Evolutionary conservation across 2,888 invertebrate species (phyloP).

Genomic region (Watsonalla binaria): DNA sequence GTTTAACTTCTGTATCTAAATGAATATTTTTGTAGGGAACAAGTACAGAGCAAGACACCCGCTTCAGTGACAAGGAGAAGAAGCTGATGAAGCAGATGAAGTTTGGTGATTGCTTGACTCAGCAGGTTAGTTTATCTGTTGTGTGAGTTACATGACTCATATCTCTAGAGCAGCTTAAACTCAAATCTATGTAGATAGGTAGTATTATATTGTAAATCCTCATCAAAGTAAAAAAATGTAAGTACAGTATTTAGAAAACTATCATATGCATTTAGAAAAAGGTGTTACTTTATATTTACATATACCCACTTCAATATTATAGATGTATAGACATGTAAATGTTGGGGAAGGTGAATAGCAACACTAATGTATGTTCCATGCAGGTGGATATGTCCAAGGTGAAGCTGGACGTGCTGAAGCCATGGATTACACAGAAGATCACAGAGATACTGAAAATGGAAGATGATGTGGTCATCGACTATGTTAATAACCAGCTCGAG

Average conservation of each 20-base stretch:
- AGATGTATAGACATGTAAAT: too few relatives aligned
- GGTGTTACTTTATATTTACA: too few relatives aligned
- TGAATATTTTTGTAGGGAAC: conserved; percentile 85
- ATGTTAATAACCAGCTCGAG: conserved; percentile 98
- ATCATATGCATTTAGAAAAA: too few relatives aligned
- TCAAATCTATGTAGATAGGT: too few relatives aligned
- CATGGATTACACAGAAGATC: conserved; percentile 98
- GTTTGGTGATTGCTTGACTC: conserved; percentile 95
- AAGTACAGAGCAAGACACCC: conserved; percentile 98
- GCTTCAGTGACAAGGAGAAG: conserved; percentile 99
- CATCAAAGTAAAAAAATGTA: too few relatives aligned
- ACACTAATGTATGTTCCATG: neutral
- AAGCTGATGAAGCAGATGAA: conserved; percentile 99
- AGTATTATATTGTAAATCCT: too few relatives aligned
- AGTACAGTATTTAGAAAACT: too few relatives aligned
- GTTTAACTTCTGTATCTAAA: neutral
- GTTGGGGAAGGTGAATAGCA: too few relatives aligned
- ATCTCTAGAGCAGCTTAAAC: neutral
- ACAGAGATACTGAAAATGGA: conserved; percentile 98
- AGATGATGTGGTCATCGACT: conserved; percentile 99
- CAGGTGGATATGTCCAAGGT: conserved; percentile 98
- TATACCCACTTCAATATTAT: too few relatives aligned
- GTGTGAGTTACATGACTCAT: neutral
- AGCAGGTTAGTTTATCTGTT: conserved; percentile 81
- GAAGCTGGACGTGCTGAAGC: conserved; percentile 97